Evolutionary conservation across 2,888 invertebrate genomes (phyloP).

Genomic region (Sesia bembeciformis): DNA sequence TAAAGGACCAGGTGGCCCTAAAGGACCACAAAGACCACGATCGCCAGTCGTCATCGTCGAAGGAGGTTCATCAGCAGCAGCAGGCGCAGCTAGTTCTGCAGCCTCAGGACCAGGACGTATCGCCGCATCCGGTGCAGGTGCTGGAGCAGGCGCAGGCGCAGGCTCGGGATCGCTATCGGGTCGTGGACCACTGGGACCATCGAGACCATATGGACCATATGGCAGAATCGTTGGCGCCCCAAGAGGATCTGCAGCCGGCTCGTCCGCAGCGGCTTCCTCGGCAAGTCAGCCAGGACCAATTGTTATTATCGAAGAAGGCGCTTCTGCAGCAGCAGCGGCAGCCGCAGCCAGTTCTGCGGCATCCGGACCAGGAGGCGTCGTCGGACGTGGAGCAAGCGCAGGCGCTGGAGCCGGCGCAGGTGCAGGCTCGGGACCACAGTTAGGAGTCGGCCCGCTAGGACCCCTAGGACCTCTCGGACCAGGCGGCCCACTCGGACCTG

Average conservation of each 20-base stretch:
- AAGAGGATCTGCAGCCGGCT: too few relatives aligned
- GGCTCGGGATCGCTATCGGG: not conserved
- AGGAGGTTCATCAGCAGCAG: not conserved
- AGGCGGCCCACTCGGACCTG: constrained; percentile 1
- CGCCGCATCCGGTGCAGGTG: not conserved
- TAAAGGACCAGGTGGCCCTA: not conserved
- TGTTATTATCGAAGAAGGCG: not conserved
- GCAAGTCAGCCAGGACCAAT: too few relatives aligned
- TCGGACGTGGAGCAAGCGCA: not conserved
- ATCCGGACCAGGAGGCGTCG: not conserved
- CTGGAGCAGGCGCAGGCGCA: not conserved
- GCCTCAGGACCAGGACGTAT: too few relatives aligned
- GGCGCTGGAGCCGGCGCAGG: not conserved
- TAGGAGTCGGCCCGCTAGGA: not conserved
- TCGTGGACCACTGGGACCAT: not conserved
- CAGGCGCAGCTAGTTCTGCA: not conserved
- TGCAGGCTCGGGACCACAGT: not conserved
- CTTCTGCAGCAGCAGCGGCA: too few relatives aligned
- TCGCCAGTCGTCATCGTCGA: not conserved
- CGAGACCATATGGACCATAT: constrained; percentile 1
- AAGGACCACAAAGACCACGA: too few relatives aligned
- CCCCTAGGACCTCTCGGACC: not conserved
- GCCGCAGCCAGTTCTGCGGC: not conserved
- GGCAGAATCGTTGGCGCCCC: not conserved
- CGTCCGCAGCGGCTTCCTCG: too few relatives aligned